A percentile compares a stretch with the other conserved stretches of the same genome.
Conservation (phyloP, 2,113 vertebrate species). For the Dicaeum eximium region DNA sequence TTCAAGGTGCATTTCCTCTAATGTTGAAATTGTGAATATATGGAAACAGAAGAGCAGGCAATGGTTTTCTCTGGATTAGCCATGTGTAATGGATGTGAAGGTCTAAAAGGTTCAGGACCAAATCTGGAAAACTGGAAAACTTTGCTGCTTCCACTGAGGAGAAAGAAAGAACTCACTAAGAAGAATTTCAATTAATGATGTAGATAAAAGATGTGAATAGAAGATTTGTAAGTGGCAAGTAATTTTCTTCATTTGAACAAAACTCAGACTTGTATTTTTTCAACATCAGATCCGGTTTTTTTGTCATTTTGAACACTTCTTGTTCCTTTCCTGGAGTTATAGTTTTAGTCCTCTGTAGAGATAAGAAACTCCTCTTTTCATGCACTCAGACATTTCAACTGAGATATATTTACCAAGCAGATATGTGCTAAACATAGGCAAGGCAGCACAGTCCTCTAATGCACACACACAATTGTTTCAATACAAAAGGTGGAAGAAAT, state of each 20-base stretch:
- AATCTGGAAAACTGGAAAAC: neutral
- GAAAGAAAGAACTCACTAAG: neutral
- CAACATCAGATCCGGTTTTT: neutral
- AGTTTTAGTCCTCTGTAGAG: neutral
- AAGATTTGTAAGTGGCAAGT: neutral
- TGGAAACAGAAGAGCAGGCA: neutral
- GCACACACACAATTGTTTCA: neutral
- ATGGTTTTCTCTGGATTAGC: conserved; percentile 1
- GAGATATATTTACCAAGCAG: neutral
- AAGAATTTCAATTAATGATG: neutral
- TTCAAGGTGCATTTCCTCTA: neutral
- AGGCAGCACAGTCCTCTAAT: neutral
- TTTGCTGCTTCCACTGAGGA: neutral
- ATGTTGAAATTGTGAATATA: neutral
- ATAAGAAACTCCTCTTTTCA: neutral
- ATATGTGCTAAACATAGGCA: neutral
- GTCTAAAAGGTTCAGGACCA: neutral
- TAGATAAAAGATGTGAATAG: neutral
- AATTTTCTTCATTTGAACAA: neutral
- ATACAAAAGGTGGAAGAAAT: neutral
- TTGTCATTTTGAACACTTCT: neutral
- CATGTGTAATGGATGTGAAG: neutral
- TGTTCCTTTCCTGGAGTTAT: neutral
- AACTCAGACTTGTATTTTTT: neutral
- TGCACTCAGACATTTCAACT: neutral